Evolutionary conservation across 1,140 invertebrate genomes (phyloP).

Genomic region (Atopsyche davidsoni): DNA sequence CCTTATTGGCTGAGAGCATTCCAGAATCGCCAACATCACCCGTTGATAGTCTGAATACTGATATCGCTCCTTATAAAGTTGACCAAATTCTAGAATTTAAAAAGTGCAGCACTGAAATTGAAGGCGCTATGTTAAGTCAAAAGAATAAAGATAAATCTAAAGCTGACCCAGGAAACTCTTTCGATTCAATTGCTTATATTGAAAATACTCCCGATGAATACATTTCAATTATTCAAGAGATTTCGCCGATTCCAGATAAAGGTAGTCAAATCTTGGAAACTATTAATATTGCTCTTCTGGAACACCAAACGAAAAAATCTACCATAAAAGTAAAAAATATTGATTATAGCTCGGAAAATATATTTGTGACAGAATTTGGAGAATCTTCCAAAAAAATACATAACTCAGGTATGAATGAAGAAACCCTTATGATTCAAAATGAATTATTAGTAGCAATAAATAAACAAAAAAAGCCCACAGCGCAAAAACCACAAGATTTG

Average conservation of each 20-base stretch:
- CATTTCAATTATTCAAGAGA: too few relatives aligned
- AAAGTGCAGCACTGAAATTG: slow-evolving; percentile 39
- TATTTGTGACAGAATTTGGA: slow-evolving; percentile 28
- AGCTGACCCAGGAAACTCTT: slow-evolving; percentile 6
- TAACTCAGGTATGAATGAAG: slow-evolving; percentile 26
- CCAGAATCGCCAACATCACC: slow-evolving; percentile 40
- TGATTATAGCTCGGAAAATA: slow-evolving; percentile 15
- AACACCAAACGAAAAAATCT: slow-evolving; percentile 29
- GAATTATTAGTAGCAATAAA: slow-evolving; percentile 25
- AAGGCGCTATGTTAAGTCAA: slow-evolving; percentile 37
- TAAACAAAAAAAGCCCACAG: slow-evolving; percentile 18
- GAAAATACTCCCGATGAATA: too few relatives aligned
- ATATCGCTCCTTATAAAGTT: slow-evolving; percentile 34
- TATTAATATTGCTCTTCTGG: slow-evolving; percentile 37
- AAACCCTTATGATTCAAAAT: slow-evolving; percentile 31
- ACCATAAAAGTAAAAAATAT: slow-evolving; percentile 5
- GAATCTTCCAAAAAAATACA: slow-evolving; percentile 16
- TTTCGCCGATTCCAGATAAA: slow-evolving; percentile 26
- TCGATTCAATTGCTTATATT: too few relatives aligned
- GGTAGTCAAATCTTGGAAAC: slow-evolving; percentile 35
- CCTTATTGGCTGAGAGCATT: slow-evolving; percentile 35
- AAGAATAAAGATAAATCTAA: slow-evolving; percentile 26
- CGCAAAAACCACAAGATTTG: slow-evolving; percentile 14
- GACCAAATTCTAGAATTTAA: slow-evolving; percentile 41
- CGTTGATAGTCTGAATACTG: slow-evolving; percentile 31